Conservation (phyloP, 2,888 invertebrate genomes). For the Philaethria dido region DNA sequence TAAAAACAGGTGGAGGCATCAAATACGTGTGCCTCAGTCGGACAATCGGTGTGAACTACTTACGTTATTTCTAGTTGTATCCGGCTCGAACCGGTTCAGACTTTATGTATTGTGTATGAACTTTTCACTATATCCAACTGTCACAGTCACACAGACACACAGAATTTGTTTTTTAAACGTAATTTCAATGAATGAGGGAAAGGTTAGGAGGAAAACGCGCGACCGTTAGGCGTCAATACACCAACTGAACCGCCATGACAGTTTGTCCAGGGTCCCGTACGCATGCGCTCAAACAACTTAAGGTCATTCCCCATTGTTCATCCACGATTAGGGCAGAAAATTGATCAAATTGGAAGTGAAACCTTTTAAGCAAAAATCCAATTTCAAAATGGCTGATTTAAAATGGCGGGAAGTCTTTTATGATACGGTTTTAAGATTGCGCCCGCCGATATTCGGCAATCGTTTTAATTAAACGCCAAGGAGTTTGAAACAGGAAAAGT, state of each 20-base stretch:
- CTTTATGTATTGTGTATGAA: slow-evolving; percentile 35
- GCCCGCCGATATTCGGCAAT: slow-evolving; percentile 5
- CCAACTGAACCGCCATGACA: slow-evolving; percentile 78
- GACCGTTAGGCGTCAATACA: slow-evolving; percentile 71
- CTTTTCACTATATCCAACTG: slow-evolving; percentile 39
- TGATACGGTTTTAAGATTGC: slow-evolving; percentile 23
- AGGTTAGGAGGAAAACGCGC: slow-evolving; percentile 52
- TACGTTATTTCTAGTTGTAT: slow-evolving; percentile 58
- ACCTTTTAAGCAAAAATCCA: slow-evolving; percentile 55
- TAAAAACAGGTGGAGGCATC: slow-evolving; percentile 20
- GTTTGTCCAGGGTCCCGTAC: slow-evolving; percentile 64
- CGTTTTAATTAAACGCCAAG: slow-evolving; percentile 3
- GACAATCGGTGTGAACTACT: slow-evolving; percentile 55
- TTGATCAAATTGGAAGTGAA: slow-evolving; percentile 58
- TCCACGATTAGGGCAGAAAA: slow-evolving; percentile 57
- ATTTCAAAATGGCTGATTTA: slow-evolving; percentile 48
- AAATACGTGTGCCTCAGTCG: slow-evolving; percentile 42
- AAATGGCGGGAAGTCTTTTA: slow-evolving; percentile 40
- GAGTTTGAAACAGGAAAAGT: neutral
- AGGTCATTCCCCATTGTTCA: slow-evolving; percentile 76
- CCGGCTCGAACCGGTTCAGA: slow-evolving; percentile 62
- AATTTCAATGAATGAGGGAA: slow-evolving; percentile 25
- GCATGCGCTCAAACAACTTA: slow-evolving; percentile 69
- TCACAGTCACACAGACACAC: slow-evolving; percentile 49
- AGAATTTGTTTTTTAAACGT: slow-evolving; percentile 30